These are phyloP conservation scores for Sebastes reedi DNA, from an alignment of 2,797 vertebrate genomes.

Conservation along the genomic window DNA sequence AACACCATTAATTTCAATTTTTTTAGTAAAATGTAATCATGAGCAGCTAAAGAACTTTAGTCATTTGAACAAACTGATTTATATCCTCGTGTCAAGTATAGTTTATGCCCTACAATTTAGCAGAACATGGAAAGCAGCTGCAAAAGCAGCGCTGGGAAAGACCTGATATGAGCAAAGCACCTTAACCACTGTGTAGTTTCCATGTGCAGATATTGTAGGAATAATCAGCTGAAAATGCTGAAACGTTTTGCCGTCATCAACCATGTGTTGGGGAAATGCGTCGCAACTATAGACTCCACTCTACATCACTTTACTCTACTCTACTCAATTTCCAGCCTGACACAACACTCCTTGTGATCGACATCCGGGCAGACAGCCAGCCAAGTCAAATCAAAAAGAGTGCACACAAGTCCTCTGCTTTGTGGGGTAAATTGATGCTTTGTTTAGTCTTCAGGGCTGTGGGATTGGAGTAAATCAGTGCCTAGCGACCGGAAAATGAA, in stretches of 20 bases:
- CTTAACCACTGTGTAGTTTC: neutral
- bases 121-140: neutral
- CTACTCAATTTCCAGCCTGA: neutral
- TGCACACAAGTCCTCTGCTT: neutral
- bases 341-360: neutral
- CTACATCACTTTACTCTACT: neutral
- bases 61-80: slow-evolving; percentile 6
- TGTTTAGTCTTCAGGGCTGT: neutral
- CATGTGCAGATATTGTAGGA: neutral
- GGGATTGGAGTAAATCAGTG: neutral
- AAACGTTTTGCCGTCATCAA: neutral
- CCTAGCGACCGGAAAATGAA: slow-evolving; percentile 5
- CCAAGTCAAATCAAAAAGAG: neutral
- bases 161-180: neutral
- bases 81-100: neutral
- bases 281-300: neutral
- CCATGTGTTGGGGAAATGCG: neutral
- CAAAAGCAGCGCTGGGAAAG: neutral
- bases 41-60: neutral
- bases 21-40: neutral
- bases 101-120: neutral
- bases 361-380: neutral
- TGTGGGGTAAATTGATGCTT: neutral
- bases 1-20: slow-evolving; percentile 11
- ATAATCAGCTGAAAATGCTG: neutral